phyloP scores from a whole-genome alignment of 2,113 vertebrate genomes.

The Aplodontia rufa region DNA sequence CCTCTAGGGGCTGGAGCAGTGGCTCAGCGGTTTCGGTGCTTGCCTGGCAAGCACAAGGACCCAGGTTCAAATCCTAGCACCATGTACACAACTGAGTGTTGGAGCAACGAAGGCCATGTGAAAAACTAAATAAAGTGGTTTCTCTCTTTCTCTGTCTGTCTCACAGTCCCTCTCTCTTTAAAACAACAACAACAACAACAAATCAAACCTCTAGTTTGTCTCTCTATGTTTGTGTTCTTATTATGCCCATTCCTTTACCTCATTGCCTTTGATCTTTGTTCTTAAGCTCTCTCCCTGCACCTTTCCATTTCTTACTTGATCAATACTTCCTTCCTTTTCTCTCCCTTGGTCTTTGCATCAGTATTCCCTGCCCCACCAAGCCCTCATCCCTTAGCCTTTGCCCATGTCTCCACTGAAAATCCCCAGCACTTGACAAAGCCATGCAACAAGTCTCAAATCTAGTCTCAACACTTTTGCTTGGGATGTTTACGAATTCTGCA shows the following conservation, averaged over 20 bases:
- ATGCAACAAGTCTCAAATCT: background rate
- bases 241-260: background rate
- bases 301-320: background rate
- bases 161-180: too few species aligned
- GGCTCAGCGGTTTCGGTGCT: too few species aligned
- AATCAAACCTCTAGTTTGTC: background rate
- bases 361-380: background rate
- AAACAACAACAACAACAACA: too few species aligned
- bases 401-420: background rate
- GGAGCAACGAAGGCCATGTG: too few species aligned
- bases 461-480: background rate
- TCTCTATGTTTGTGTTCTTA: background rate
- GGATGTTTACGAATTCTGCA: background rate
- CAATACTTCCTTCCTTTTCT: background rate
- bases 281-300: too few species aligned
- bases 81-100: too few species aligned
- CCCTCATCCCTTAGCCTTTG: background rate
- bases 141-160: too few species aligned
- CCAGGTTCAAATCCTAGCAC: too few species aligned
- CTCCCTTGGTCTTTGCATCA: background rate
- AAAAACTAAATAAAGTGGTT: too few species aligned
- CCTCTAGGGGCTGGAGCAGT: too few species aligned
- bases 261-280: background rate
- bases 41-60: too few species aligned
- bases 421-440: background rate